Evolutionary conservation across 1,140 invertebrate species (phyloP).

Genomic region (Drosophila sproati): DNA sequence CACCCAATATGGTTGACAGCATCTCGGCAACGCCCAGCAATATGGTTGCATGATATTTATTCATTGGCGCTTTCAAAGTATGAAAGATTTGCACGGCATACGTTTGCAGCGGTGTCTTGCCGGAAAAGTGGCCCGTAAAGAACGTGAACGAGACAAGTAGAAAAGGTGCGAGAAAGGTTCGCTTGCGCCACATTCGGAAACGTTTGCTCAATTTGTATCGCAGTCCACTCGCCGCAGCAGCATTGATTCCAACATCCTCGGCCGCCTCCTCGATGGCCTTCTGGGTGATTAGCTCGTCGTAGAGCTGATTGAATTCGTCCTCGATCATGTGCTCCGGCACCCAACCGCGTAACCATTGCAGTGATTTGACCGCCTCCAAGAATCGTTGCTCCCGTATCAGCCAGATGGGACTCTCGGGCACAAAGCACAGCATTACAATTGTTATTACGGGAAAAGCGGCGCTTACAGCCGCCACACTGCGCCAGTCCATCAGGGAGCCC

Average conservation of each 20-base stretch:
- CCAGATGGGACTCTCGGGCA: constrained; percentile 93
- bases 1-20: constrained; percentile 87
- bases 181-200: constrained; percentile 71
- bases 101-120: constrained; percentile 89
- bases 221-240: neutral
- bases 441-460: constrained; percentile 88
- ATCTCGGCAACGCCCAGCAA: constrained; percentile 89
- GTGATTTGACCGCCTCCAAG: constrained; percentile 86
- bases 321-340: constrained; percentile 85
- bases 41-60: constrained; percentile 90
- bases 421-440: constrained; percentile 87
- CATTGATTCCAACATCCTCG: constrained; percentile 30
- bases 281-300: constrained; percentile 82
- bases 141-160: constrained; percentile 88
- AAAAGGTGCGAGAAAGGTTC: constrained; percentile 87
- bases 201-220: constrained; percentile 47
- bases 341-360: constrained; percentile 90
- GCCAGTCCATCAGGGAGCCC: constrained; percentile 89
- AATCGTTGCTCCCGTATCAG: constrained; percentile 87
- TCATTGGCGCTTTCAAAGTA: constrained; percentile 88
- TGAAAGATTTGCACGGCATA: constrained; percentile 90
- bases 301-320: constrained; percentile 86
- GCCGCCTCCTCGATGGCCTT: constrained; percentile 67
- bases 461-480: constrained; percentile 89
- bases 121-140: constrained; percentile 90